Conservation (phyloP, 2,113 vertebrate genomes). For the Phodopus roborovskii region DNA sequence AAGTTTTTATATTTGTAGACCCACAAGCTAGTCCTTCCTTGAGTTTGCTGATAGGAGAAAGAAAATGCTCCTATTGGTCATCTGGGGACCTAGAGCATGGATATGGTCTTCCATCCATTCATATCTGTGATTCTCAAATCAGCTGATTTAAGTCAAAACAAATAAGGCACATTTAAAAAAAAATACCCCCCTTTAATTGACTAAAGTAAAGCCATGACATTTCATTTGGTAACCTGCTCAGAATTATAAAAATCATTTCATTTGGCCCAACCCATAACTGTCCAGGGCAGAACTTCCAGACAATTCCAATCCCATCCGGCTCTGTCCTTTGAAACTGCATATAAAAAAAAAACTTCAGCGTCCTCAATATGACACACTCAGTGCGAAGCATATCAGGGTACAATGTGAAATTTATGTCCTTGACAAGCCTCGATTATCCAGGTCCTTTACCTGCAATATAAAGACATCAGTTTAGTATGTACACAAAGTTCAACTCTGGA, state of each 20-base stretch:
- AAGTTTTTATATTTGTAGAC: constrained; percentile 42
- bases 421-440: constrained; percentile 97
- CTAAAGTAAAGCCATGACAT: constrained; percentile 84
- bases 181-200: constrained; percentile 82
- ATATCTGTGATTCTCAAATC: constrained; percentile 55
- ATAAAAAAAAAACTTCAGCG: constrained; percentile 86
- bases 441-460: constrained; percentile 93
- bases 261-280: constrained; percentile 81
- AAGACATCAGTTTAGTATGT: constrained; percentile 46
- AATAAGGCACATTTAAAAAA: constrained; percentile 71
- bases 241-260: constrained; percentile 88
- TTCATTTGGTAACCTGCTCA: constrained; percentile 83
- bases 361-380: constrained; percentile 89
- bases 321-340: constrained; percentile 88
- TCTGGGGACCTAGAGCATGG: constrained; percentile 37
- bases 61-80: constrained; percentile 45
- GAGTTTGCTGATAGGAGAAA: constrained; percentile 54
- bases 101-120: constrained; percentile 12
- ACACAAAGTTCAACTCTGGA: background rate
- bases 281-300: constrained; percentile 84
- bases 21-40: constrained; percentile 56
- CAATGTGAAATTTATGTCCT: constrained; percentile 90
- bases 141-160: constrained; percentile 72
- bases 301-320: constrained; percentile 84
- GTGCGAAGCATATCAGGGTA: constrained; percentile 84